Conservation (phyloP, 2,113 vertebrate genomes). For the Halcyon malimbica region DNA sequence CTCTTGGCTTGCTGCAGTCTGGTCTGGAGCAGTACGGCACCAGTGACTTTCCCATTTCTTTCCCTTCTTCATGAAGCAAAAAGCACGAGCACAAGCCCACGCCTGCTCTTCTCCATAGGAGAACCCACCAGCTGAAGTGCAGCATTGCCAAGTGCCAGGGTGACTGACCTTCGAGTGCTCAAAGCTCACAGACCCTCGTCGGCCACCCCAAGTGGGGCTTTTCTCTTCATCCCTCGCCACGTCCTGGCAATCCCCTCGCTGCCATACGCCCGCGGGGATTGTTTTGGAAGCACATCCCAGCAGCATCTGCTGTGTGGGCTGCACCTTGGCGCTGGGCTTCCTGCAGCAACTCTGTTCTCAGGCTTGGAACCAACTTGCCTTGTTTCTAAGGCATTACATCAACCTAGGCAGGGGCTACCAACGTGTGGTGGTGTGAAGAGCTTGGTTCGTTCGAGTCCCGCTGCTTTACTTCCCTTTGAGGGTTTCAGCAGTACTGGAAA, state of each 20-base stretch:
- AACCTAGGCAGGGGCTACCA: not conserved
- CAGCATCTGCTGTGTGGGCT: conserved; percentile 5
- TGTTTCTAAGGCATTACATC: not conserved
- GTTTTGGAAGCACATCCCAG: not conserved
- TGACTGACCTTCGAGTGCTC: accelerated
- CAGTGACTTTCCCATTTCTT: not conserved
- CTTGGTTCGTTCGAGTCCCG: not conserved
- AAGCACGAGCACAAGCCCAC: accelerated
- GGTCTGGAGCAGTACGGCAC: accelerated
- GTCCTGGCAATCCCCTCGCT: not conserved
- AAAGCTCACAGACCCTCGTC: not conserved
- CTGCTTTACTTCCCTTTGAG: not conserved
- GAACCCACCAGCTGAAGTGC: not conserved
- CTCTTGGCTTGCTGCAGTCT: not conserved
- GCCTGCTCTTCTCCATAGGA: not conserved
- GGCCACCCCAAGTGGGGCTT: not conserved
- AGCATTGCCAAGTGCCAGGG: not conserved
- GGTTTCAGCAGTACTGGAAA: accelerated
- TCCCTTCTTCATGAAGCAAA: not conserved
- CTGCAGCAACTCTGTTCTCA: not conserved
- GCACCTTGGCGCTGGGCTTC: not conserved
- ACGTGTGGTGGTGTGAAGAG: accelerated
- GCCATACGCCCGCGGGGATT: not conserved
- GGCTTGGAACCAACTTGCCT: not conserved
- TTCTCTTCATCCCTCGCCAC: not conserved